Evolutionary conservation across 2,888 invertebrate genomes (phyloP), one percentile per base, ranked within the genome.

Genomic region (Pyrrhia umbra): DNA sequence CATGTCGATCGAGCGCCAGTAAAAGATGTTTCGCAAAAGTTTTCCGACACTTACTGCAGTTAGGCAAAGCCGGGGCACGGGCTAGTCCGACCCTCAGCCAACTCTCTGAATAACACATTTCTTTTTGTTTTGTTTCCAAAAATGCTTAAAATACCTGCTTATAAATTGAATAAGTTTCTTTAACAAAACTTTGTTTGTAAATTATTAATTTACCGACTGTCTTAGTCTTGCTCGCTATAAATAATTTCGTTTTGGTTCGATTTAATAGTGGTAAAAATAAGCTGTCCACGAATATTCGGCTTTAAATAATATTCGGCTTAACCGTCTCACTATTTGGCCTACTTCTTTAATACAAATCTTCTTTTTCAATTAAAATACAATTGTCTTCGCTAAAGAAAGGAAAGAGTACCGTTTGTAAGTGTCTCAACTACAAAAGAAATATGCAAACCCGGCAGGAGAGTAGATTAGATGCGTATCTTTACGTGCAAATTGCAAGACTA

Each of bases 1-100:
- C 90, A 88, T 88, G 88, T 88, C 90, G 86, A 88, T 89, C 83
- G 82, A 79, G 85, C 82, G 85, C 57, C 40, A 84, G 86, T 88
- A 87, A 88, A 88, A 86, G 86, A 90, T 90, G 89, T 90, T 89
- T 87, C 85, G 80, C 72, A 67, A 89, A 90, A 91, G 85, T 91
- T 91, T 86, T 72, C 83, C 84, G 90, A 90, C 91, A 88, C 91
- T 90, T 90, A 90, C 89, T 90, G 90, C 88, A 89, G 90, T 90
- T 87, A 81, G 73, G 68, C 65, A 65, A 60, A 58, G 54, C 75
- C 51, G 55, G 66, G 64, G 60, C 47, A 30, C 56, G 58, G 23
- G 50, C 50, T 37, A 69, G 49, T 67, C 57, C 64, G 45, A 63
- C 63, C 63, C 43, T 61, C 56, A 49, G 54, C 50, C 6, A 63